Base-by-base conservation (phyloP, 2,888 invertebrate species). In the Crossocerus cetratus region DNA sequence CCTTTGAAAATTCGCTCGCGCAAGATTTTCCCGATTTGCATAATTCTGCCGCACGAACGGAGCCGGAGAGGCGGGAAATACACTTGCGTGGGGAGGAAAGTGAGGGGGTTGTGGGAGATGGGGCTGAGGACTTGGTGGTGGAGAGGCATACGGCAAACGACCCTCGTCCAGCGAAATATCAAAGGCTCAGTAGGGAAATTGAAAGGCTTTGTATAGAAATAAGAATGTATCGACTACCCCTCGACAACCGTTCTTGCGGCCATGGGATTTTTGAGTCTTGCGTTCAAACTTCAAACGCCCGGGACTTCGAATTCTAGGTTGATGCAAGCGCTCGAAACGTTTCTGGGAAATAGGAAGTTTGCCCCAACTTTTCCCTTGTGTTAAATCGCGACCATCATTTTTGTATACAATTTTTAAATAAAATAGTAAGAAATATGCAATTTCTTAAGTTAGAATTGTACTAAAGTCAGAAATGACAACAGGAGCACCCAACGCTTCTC, bases 121-220 rank as follows among this genome's bases (percentile, higher is more conserved):
- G 59, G 32, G 18, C 43, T 32, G 21, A 66, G 42, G 49, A 62
- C 58, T 4, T 11, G 3, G 32, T 32, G 32, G 32, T 32, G 11
- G 32, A 32, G 67, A 65, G 54, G 69, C 68, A 72, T 60, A 71
- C 21, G 64, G 74, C 69, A 78, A 81, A 81, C 78, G 70, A 82
- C 79, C 84, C 83, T 74, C 80, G 76, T 82, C 83, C 83, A 79
- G 84, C 81, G 82, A 85, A 87, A 86, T 87, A 87, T 87, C 86
- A 86, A 87, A 86, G 86, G 84, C 85, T 83, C 81, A 80, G 84
- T 83, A 86, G 85, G 85, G 87, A 88, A 88, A 88, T 88, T 88
- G 87, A 88, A 88, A 88, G 86, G 88, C 88, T 88, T 88, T 88
- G 88, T 88, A 83, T 81, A 83, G 84, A 86, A 88, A 87, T 88